Base-by-base conservation (phyloP, 2,888 invertebrate species). In the Morpho achilles region DNA sequence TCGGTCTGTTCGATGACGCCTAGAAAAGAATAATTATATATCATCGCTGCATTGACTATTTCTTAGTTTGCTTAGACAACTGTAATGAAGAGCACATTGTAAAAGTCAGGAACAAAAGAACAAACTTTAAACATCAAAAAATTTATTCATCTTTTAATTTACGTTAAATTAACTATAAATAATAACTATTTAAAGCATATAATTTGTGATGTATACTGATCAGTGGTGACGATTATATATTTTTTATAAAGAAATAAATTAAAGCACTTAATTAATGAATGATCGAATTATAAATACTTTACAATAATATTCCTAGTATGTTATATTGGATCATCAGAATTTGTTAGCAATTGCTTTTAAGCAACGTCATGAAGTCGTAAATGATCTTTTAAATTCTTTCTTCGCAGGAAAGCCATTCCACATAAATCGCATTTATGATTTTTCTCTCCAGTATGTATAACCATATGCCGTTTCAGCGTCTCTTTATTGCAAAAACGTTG, bases 391-490 rank as follows among this genome's bases (percentile, higher is more conserved):
- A 91, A 74, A 66, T 90, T 89, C 65, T 89, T 89, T 45, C 89
- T 74, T 16, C 91, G 77, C 65, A 88, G 71, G 51, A 90, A 91
- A 0, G 88, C 88, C 81, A 91, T 88, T 0, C 90, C 84, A 56
- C 92, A 92, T 2, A 91, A 78, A 52, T 91, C 86, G 56, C 92
- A 92, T 61, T 91, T 89, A 58, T 91, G 89, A 55, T 92, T 92
- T 69, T 91, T 92, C 50, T 90, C 91, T 0, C 91, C 91, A 0
- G 91, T 91, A 62, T 92, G 92, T 46, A 91, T 91, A 5, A 91
- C 87, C 90, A 91, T 91, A 60, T 92, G 92, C 1, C 91, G 75
- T 59, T 92, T 92, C 65, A 92, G 71, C 7, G 92, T 91, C 58
- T 92, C 91, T 66, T 92, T 92, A 40, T 91, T 90, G 62, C 87